These are phyloP conservation scores for Laupala kohalensis DNA, from an alignment of 1,140 invertebrate species.

Conservation along the genomic window DNA sequence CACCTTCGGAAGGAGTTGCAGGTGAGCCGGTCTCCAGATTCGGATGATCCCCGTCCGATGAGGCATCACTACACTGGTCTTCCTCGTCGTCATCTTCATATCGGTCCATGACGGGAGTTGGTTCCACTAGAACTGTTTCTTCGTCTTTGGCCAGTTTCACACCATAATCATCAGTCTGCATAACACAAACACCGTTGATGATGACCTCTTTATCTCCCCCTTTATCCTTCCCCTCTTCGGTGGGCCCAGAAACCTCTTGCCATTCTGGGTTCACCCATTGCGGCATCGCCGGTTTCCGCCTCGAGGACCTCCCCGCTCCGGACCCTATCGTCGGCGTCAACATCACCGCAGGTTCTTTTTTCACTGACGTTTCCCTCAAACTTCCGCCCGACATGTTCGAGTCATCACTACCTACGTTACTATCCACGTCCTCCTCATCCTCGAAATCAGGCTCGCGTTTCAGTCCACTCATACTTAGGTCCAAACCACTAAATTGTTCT, in stretches of 20 bases:
- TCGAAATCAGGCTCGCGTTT: conserved; percentile 62
- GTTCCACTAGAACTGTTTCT: conserved; percentile 56
- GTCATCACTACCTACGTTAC: conserved; percentile 64
- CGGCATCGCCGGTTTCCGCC: conserved; percentile 85
- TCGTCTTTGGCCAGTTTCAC: conserved; percentile 40
- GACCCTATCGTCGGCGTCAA: conserved; percentile 13
- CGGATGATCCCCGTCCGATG: background rate
- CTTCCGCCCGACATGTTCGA: conserved; percentile 29
- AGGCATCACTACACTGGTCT: conserved; percentile 23
- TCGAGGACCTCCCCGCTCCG: conserved; percentile 29
- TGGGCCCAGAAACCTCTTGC: conserved; percentile 42
- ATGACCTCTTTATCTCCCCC: conserved; percentile 51
- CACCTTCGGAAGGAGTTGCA: background rate
- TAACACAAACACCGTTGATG: conserved; percentile 83
- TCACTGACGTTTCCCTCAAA: conserved; percentile 31
- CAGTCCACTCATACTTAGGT: conserved; percentile 62
- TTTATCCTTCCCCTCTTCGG: conserved; percentile 33
- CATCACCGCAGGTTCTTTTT: conserved; percentile 26
- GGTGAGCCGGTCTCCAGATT: background rate
- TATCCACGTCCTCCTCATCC: conserved; percentile 56
- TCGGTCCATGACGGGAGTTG: conserved; percentile 46
- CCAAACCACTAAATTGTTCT: conserved; percentile 63
- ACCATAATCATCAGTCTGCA: conserved; percentile 62
- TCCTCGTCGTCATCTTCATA: conserved; percentile 42
- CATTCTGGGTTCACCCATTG: conserved; percentile 94